These are phyloP conservation scores for Pycnomerus fuliginosus DNA, from an alignment of 2,888 invertebrate genomes.

Conservation along the genomic window DNA sequence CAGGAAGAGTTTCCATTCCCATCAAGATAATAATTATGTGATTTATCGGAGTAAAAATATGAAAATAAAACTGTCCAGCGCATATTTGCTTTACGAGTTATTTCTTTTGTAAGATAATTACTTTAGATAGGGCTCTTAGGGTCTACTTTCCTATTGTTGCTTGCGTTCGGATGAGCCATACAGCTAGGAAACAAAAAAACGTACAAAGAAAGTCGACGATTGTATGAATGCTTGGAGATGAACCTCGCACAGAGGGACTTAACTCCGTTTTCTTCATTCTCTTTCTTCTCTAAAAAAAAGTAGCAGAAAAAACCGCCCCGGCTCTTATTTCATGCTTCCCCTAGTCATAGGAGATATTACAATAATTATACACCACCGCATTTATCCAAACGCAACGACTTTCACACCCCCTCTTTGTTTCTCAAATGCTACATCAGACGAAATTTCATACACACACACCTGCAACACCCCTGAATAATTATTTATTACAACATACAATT, in stretches of 20 bases:
- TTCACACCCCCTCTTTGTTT: constrained; percentile 12
- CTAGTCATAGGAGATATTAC: constrained; percentile 24
- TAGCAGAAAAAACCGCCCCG: constrained; percentile 21
- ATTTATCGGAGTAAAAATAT: constrained; percentile 23
- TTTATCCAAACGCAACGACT: constrained; percentile 11
- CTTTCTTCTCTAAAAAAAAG: constrained; percentile 13
- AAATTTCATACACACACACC: constrained; percentile 11
- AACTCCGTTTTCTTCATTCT: constrained; percentile 26
- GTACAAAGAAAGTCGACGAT: constrained; percentile 24
- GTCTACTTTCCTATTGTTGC: constrained; percentile 24
- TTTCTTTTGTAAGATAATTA: constrained; percentile 26
- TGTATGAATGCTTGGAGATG: constrained; percentile 27
- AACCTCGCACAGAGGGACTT: constrained; percentile 23
- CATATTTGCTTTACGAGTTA: constrained; percentile 24
- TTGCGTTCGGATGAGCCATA: constrained; percentile 17
- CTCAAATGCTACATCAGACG: constrained; percentile 4
- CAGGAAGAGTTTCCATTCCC: constrained; percentile 15
- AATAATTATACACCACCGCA: constrained; percentile 17
- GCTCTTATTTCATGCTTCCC: constrained; percentile 20
- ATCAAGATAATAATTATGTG: constrained; percentile 25
- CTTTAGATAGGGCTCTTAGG: constrained; percentile 23
- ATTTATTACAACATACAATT: constrained; percentile 15
- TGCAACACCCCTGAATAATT: constrained; percentile 8
- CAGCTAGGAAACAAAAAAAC: constrained; percentile 20
- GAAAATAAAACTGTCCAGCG: constrained; percentile 22